Evolutionary conservation across 2,113 vertebrate genomes (phyloP).

Genomic region (Triplophysa rosa): DNA sequence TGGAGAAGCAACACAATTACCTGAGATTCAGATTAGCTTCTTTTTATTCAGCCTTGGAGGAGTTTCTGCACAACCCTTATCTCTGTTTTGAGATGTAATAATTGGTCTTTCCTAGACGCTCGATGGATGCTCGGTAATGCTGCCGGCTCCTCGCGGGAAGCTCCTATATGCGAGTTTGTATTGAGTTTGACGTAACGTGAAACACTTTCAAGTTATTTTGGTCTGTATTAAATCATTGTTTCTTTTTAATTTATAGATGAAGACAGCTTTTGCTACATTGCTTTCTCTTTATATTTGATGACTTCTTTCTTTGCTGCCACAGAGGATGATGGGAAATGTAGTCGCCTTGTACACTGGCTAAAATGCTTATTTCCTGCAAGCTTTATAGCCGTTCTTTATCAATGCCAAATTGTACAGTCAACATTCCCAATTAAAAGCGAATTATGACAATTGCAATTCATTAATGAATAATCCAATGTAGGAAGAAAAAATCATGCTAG

Average conservation of each 20-base stretch:
- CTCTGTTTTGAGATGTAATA: neutral
- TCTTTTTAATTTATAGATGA: too few relatives aligned
- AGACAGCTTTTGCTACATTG: neutral
- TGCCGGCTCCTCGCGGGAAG: too few relatives aligned
- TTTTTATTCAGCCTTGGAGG: neutral
- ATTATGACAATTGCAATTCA: neutral
- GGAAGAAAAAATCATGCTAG: neutral
- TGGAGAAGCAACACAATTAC: constrained; percentile 40
- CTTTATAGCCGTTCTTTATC: neutral
- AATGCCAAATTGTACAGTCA: constrained; percentile 1
- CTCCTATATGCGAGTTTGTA: too few relatives aligned
- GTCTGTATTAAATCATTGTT: too few relatives aligned
- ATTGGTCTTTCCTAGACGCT: too few relatives aligned
- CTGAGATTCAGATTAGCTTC: constrained; percentile 21
- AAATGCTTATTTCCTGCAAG: neutral
- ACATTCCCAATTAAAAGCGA: neutral
- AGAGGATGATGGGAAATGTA: constrained; percentile 7
- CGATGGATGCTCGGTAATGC: too few relatives aligned
- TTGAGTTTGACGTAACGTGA: neutral
- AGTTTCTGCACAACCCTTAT: constrained; percentile 15
- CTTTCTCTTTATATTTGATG: neutral
- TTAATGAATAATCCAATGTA: neutral
- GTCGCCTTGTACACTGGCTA: too few relatives aligned
- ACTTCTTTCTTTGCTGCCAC: neutral
- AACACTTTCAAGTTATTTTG: neutral